Base-by-base conservation (phyloP, 2,797 vertebrate species). In the Petrocephalus sullivani region DNA sequence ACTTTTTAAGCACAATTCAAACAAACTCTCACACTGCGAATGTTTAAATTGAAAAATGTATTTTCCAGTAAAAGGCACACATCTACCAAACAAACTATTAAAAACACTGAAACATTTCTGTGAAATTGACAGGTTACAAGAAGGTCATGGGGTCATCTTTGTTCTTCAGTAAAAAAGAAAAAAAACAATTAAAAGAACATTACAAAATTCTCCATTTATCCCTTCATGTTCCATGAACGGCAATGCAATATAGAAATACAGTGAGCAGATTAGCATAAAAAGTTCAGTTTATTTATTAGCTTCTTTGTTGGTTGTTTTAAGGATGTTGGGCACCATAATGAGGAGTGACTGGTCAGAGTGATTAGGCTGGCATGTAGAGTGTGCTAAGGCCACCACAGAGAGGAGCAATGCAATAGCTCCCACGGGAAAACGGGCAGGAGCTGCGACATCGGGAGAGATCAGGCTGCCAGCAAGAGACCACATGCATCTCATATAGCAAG, bases 31-130 rank as follows among this genome's bases (percentile, higher is more conserved):
- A 54, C 28, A 54, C 16, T 57, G 7, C 14, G 4, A 85, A 85
- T 85, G 51, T 85, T 85, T 54, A 14, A 85, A 54, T 54, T 85
- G 83, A 54, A 85, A 81, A 81, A 21, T 81, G 83, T 85, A 85
- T 57, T 85, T 86, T 4, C 23, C 16, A 86, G 28, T 86, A 60
- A 61, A 58, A 37, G 21, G 53, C n/a, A 9, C 41, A 49, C 41
- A 54, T 84, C n/a, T 54, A 12, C 19, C 53, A n/a, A 23, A 54
- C 2, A 53, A 84, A 12, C 4, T 23, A 84, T 23, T 53, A 33
- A 23, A 84, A 53, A 53, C 28, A 6, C 28, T 21, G n/a, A 51
- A 83, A 49, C 14, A 37, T 37, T 71, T 4, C 2, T 71, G 67
- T 71, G 37, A 71, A 71, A 37, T 37, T 12, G 33, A 71, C 37